These are phyloP conservation scores for Eulemur mongoz DNA, from an alignment of 2,797 vertebrate genomes.

Conservation along the genomic window DNA sequence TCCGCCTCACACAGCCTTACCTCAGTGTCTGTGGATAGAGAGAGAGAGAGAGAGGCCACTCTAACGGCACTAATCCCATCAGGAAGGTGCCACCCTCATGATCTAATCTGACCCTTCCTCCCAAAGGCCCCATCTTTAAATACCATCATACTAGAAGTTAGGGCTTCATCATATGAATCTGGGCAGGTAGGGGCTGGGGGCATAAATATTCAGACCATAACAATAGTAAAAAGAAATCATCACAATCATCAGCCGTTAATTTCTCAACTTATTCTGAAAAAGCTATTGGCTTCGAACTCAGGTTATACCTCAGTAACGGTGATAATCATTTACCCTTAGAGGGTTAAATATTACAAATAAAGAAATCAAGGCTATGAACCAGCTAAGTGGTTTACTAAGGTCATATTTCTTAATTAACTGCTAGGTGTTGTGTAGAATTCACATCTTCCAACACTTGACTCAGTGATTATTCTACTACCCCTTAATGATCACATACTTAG, in stretches of 20 bases:
- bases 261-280: conserved; percentile 4
- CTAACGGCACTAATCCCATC: background rate
- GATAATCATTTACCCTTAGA: background rate
- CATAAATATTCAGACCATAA: background rate
- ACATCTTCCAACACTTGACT: background rate
- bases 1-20: background rate
- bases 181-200: background rate
- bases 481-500: background rate
- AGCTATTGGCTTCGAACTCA: background rate
- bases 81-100: background rate
- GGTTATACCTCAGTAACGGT: background rate
- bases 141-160: background rate
- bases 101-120: background rate
- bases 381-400: background rate
- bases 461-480: background rate
- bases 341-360: background rate
- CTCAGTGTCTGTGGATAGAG: background rate
- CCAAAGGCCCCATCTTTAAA: background rate
- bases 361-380: background rate
- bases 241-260: background rate
- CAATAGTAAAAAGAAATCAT: background rate
- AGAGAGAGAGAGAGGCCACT: background rate
- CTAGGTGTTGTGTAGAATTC: background rate
- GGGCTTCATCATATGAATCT: background rate
- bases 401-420: background rate